Conservation (phyloP, 2,797 vertebrate species). For the Rhinophrynus dorsalis region DNA sequence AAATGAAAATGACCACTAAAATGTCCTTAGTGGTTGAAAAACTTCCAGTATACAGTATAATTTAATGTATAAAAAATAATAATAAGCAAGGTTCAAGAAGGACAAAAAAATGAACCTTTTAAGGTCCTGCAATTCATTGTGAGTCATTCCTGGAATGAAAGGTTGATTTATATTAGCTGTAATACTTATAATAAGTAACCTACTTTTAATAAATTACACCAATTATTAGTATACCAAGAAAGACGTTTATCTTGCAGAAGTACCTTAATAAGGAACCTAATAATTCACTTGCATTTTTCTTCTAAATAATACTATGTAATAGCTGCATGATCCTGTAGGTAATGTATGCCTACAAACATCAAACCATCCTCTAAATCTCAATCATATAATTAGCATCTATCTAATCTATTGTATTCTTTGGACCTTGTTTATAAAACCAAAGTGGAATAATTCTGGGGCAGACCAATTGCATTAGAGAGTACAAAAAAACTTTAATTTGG, state of each 20-base stretch:
- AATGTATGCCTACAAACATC: not conserved
- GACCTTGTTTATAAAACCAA: too few relatives aligned
- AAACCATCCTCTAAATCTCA: not conserved
- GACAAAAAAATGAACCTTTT: slow-evolving; percentile 2
- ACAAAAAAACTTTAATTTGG: too few relatives aligned
- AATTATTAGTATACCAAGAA: not conserved
- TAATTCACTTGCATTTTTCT: not conserved
- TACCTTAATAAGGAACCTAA: not conserved
- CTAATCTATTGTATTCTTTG: not conserved
- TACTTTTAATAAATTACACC: not conserved
- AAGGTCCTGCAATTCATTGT: not conserved
- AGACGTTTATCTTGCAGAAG: not conserved
- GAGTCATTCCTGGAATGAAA: not conserved
- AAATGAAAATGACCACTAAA: slow-evolving; percentile 29
- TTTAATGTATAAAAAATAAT: slow-evolving; percentile 20
- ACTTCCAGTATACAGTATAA: not conserved
- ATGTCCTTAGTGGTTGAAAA: not conserved
- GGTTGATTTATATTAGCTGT: slow-evolving; percentile 3
- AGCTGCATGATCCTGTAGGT: not conserved
- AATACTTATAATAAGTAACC: slow-evolving; percentile 3
- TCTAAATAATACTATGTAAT: not conserved
- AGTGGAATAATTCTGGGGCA: too few relatives aligned
- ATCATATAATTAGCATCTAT: slow-evolving; percentile 10
- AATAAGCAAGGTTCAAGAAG: slow-evolving; percentile 1
- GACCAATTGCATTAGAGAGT: too few relatives aligned